Evolutionary conservation across 2,888 invertebrate genomes (phyloP).

Genomic region (Pseudococcus longispinus): DNA sequence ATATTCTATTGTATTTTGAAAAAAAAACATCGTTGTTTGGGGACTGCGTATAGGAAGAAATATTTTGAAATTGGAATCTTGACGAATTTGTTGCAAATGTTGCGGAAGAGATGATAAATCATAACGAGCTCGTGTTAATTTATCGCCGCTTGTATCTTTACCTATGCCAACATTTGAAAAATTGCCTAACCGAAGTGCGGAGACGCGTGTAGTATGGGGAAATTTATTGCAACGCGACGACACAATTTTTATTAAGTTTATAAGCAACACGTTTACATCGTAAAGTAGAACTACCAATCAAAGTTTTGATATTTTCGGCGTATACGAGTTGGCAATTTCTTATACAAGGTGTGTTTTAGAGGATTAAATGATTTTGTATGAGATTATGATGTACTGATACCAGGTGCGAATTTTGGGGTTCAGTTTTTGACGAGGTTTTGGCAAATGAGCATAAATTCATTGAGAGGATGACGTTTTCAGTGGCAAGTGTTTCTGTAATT

Average conservation of each 20-base stretch:
- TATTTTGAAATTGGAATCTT: neutral
- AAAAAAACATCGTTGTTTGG: too few species aligned
- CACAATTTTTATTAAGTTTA: neutral
- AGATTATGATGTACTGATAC: neutral
- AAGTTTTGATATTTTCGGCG: neutral
- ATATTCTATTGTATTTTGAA: too few species aligned
- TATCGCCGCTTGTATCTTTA: neutral
- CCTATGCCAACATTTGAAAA: slow-evolving; percentile 22
- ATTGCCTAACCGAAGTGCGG: neutral
- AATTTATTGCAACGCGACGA: neutral
- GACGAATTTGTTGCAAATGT: neutral
- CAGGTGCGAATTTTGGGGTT: neutral
- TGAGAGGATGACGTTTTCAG: too few species aligned
- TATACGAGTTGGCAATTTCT: neutral
- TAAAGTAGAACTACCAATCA: neutral
- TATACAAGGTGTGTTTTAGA: neutral
- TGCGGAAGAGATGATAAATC: neutral
- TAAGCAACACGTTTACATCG: neutral
- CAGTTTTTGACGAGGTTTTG: too few species aligned
- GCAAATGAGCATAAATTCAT: too few species aligned
- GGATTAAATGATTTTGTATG: neutral
- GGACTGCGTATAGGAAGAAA: neutral
- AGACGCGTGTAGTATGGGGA: neutral
- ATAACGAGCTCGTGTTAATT: neutral
- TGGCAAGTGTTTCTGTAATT: too few species aligned